Base-by-base conservation (phyloP, 1,140 invertebrate species). In the Drosophila ananassae region DNA sequence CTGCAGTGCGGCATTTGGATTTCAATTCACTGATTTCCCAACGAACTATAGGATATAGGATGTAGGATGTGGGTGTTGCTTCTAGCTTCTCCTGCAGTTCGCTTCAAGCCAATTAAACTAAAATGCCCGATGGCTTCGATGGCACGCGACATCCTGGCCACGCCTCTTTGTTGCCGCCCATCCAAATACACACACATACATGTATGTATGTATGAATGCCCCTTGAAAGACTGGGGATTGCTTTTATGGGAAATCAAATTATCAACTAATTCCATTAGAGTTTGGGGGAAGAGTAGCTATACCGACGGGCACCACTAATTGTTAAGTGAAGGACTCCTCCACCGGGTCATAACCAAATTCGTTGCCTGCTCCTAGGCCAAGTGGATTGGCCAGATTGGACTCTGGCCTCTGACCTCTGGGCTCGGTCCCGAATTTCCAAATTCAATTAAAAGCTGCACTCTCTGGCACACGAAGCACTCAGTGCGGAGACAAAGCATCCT, bases 381-480 rank as follows among this genome's bases (percentile, higher is more conserved):
- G 28, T 69, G 64, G 64, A 71, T 71, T 71, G 63, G 47, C 63
- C 63, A 67, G 63, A 64, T 67, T 64, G 13, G 17, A 22, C 58
- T 12, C 34, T 32, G 28, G 25, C 48, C 25, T 28, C 25, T 28
- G 25, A 6, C 7, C 25, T 28, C 25, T 52, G 13, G 17, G 22
- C 58, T 9, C 34, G 25, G 28, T 22, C 48, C 46, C 48, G 30
- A 74, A 78, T 59, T 82, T 64, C 51, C 60, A 81, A 82, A 85
- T 87, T 85, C 82, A 87, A 85, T 85, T 85, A 87, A 85, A 85
- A 78, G 22, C 47, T 53, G 55, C 59, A 71, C 59, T 28, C 54
- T 39, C 64, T 6, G n/a, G 39, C 32, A 67, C 39, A 51, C 25
- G 34, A 34, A 46, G 63, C 5, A 13, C 50, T 52, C 17, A n/a